A percentile compares a stretch with the other conserved stretches of the same genome.
Conservation (phyloP, 2,797 vertebrate genomes). For the Onychomys arenicola region DNA sequence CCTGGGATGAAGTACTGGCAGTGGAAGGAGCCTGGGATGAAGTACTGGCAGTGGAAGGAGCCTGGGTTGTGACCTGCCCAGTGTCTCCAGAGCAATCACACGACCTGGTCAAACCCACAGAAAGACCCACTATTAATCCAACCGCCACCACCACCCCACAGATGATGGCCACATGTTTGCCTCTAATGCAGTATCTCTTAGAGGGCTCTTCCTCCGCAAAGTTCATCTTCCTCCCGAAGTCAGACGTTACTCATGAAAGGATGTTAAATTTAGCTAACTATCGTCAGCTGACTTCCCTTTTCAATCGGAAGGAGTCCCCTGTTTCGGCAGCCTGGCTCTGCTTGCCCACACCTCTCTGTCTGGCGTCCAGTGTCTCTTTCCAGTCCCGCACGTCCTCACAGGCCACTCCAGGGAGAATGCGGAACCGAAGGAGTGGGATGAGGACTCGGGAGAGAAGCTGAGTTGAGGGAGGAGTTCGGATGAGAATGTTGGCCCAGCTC, state of each 20-base stretch:
- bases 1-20: not conserved
- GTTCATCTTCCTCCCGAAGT: constrained; percentile 82
- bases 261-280: constrained; percentile 73
- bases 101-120: constrained; percentile 90
- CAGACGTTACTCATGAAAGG: constrained; percentile 66
- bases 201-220: constrained; percentile 86
- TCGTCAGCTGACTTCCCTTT: constrained; percentile 75
- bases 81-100: constrained; percentile 27
- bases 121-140: constrained; percentile 93
- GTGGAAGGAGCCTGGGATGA: not conserved
- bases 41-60: not conserved
- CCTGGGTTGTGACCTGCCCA: not conserved
- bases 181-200: constrained; percentile 91
- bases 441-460: constrained; percentile 62
- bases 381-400: not conserved
- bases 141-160: constrained; percentile 88
- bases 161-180: constrained; percentile 91
- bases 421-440: not conserved
- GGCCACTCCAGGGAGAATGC: constrained; percentile 73
- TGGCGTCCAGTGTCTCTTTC: constrained; percentile 18
- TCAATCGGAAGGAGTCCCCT: constrained; percentile 55
- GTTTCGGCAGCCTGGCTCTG: constrained; percentile 27
- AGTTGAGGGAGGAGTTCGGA: constrained; percentile 58
- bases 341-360: constrained; percentile 66
- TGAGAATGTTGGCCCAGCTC: constrained; percentile 75